Evolutionary conservation across 1,140 invertebrate genomes (phyloP).

Genomic region (Leptinotarsa texana): DNA sequence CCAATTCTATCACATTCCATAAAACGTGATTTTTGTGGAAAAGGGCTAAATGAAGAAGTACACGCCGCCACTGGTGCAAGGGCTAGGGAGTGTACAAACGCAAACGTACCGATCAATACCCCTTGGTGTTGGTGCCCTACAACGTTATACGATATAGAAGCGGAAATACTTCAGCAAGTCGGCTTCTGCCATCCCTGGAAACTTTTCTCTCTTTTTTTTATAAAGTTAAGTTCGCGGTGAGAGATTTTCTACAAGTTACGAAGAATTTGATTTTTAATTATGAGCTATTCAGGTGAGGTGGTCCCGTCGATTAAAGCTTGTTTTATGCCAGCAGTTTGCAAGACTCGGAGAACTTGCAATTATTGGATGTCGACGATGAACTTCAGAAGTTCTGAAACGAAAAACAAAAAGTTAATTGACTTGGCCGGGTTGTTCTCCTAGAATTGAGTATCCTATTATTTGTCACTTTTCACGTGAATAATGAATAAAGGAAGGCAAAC

Average conservation of each 20-base stretch:
- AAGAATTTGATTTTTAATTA: not conserved
- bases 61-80: not conserved
- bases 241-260: not conserved
- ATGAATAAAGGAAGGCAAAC: too few species aligned
- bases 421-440: too few species aligned
- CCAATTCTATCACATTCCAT: too few species aligned
- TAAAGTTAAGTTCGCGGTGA: not conserved
- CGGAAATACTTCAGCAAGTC: not conserved
- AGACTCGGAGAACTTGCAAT: too few species aligned
- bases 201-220: not conserved
- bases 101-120: conserved; percentile 4
- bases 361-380: too few species aligned
- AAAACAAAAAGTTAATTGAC: too few species aligned
- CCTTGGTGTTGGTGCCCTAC: conserved; percentile 7
- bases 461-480: too few species aligned
- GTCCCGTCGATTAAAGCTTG: too few species aligned
- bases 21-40: too few species aligned
- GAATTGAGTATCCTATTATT: too few species aligned
- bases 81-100: conserved; percentile 7
- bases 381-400: too few species aligned
- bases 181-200: not conserved
- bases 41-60: not conserved
- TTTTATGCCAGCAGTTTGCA: too few species aligned
- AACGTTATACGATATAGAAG: conserved; percentile 3
- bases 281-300: not conserved